A percentile compares a stretch with the other conserved stretches of the same genome.
These are phyloP conservation scores for Sclerodermus sp. DNA, from an alignment of 2,888 invertebrate genomes.

Conservation along the genomic window DNA sequence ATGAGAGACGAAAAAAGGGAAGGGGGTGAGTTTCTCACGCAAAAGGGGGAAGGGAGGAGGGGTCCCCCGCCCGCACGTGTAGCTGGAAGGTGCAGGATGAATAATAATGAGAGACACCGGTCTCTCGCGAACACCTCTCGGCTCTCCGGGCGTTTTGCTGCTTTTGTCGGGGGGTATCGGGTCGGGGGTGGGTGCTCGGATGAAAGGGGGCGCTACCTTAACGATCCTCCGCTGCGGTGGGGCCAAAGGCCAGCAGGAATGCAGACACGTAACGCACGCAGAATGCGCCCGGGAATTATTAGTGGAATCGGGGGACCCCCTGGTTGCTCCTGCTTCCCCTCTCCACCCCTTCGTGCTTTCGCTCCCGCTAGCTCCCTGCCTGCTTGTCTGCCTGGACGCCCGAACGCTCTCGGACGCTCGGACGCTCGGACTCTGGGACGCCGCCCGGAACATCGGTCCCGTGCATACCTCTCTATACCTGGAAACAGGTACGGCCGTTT, in stretches of 20 bases:
- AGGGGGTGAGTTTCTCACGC: no score
- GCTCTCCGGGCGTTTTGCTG: constrained; percentile 31
- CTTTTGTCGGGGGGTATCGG: constrained; percentile 7
- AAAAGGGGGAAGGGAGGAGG: not conserved
- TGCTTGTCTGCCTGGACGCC: no score
- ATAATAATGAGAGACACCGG: constrained; percentile 27
- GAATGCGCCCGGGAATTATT: constrained; percentile 51
- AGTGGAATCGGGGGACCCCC: constrained; percentile 38
- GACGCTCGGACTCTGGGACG: no score
- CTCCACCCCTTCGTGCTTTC: no score
- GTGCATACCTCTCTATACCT: no score
- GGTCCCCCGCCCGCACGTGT: not conserved
- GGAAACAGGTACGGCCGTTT: no score
- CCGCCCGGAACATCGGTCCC: no score
- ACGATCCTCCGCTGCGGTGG: constrained; percentile 29
- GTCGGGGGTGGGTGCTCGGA: constrained; percentile 19
- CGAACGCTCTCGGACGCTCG: no score
- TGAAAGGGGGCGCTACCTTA: constrained; percentile 36
- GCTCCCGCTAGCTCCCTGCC: no score
- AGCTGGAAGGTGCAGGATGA: constrained; percentile 21
- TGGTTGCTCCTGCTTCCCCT: constrained; percentile 18
- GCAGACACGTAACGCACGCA: constrained; percentile 54
- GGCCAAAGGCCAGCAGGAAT: constrained; percentile 51
- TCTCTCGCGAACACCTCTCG: constrained; percentile 24
- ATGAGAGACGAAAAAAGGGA: no score